These are phyloP conservation scores for Rousettus madagascariensis DNA, from an alignment of 2,797 vertebrate genomes.

Conservation along the genomic window DNA sequence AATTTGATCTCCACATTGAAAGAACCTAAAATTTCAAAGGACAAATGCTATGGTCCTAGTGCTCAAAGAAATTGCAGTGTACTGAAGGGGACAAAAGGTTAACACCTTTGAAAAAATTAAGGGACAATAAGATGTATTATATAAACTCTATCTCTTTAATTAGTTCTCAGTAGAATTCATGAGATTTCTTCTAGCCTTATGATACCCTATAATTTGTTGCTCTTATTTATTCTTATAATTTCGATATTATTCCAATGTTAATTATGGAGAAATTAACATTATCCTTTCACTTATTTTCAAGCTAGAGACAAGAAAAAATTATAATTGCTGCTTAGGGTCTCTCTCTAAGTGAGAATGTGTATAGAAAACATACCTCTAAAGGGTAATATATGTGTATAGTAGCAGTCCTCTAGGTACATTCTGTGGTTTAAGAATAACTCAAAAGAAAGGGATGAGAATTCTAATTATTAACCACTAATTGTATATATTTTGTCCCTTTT, in stretches of 20 bases:
- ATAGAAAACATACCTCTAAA: not conserved
- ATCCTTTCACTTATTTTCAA: not conserved
- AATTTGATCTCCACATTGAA: not conserved
- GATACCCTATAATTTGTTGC: not conserved
- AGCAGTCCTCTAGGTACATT: not conserved
- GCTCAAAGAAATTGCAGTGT: not conserved
- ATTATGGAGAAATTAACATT: not conserved
- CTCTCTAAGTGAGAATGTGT: not conserved
- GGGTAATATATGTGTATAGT: not conserved
- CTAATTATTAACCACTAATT: not conserved
- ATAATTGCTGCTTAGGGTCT: not conserved
- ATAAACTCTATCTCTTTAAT: not conserved
- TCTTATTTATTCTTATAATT: not conserved
- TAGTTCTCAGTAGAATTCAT: not conserved
- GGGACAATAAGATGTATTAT: not conserved
- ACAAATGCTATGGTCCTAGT: not conserved
- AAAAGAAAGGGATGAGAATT: not conserved
- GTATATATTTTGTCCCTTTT: not conserved
- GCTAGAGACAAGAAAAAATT: not conserved
- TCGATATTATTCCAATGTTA: not conserved
- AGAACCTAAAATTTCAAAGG: not conserved
- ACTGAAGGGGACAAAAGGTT: not conserved
- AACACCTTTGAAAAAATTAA: slow-evolving; percentile 7
- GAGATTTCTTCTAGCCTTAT: not conserved
- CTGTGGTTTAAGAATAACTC: not conserved